Evolutionary conservation across 2,113 vertebrate species (phyloP), one percentile per base, ranked within the genome.

Genomic region (Microcebus jonahi): DNA sequence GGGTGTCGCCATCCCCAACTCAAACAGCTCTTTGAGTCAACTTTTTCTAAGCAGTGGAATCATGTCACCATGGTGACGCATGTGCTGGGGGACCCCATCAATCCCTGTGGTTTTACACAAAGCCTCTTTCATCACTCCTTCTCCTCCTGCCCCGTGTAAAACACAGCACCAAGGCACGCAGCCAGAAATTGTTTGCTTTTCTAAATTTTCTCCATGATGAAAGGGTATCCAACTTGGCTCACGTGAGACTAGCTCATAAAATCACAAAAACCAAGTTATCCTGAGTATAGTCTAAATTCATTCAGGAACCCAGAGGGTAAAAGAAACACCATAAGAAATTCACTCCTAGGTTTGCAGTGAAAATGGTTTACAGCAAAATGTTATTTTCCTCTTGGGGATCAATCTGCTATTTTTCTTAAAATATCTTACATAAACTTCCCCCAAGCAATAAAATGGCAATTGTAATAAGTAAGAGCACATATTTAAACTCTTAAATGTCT

Each of bases 351-450:
- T 92, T 98, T 93, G 70, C 90, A 95, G 59, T 80, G 93, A 96
- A 98, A 97, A 94, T 68, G 76, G 95, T 97, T 98, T 98, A 98
- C 80, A 91, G 96, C 93, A 98, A 98, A 98, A 98, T 94, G 92
- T 96, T 98, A 91, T 39, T 95, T 98, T 89, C 57, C 98, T 96
- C 98, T 93, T 87, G 98, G 95, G 98, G 95, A 97, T 97, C 94
- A 92, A 95, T 96, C 96, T 97, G 53, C 50, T 96, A 34, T 95
- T 96, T 90, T 90, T 80, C 80, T 98, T 97, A 98, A 97, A 97
- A 96, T 97, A 94, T 95, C 97, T 98, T 98, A 97, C 94, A 88
- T 92, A 93, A 97, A 91, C 97, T 95, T 87, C 87, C 96, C 77
- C 36, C 53, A 48, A 98, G 87, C 21, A 96, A 97, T 86, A 95